phyloP scores from a whole-genome alignment of 1,140 invertebrate genomes.

The Ceratina australensis region DNA sequence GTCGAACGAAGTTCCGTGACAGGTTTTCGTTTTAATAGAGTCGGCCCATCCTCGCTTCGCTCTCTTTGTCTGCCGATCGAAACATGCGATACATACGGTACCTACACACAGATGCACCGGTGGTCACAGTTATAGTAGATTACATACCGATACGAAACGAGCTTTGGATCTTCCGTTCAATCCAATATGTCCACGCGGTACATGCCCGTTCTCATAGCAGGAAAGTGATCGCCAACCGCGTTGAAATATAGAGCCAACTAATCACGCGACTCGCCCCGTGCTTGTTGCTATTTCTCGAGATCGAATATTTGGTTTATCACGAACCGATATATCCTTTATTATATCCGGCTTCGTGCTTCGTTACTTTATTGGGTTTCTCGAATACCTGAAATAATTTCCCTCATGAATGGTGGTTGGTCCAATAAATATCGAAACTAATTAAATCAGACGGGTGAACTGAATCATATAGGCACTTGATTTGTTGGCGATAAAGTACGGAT shows the following conservation, averaged over 20 bases:
- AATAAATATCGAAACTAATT: background rate
- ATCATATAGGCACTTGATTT: too few relatives aligned
- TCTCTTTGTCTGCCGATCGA: background rate
- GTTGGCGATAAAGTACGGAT: too few relatives aligned
- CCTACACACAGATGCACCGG: background rate
- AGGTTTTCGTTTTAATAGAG: background rate
- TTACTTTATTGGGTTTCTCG: background rate
- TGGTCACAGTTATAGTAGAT: conserved; percentile 3
- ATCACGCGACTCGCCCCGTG: conserved; percentile 20
- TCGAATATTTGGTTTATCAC: conserved; percentile 38
- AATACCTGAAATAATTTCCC: background rate
- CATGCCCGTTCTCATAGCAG: conserved; percentile 40
- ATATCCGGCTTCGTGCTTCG: background rate
- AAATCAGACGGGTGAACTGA: too few relatives aligned
- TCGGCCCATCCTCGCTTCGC: background rate
- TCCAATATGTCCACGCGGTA: conserved; percentile 52
- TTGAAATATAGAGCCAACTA: conserved; percentile 4
- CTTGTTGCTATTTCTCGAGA: background rate
- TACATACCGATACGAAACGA: conserved; percentile 23
- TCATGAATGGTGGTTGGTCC: background rate
- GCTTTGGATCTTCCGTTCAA: conserved; percentile 40
- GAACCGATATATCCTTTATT: conserved; percentile 48
- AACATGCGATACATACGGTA: background rate
- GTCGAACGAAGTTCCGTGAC: background rate
- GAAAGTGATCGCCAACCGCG: conserved; percentile 46